Evolutionary conservation across 2,797 vertebrate genomes (phyloP), one percentile per base, ranked within the genome.

Genomic region (Enteromius treurensis): DNA sequence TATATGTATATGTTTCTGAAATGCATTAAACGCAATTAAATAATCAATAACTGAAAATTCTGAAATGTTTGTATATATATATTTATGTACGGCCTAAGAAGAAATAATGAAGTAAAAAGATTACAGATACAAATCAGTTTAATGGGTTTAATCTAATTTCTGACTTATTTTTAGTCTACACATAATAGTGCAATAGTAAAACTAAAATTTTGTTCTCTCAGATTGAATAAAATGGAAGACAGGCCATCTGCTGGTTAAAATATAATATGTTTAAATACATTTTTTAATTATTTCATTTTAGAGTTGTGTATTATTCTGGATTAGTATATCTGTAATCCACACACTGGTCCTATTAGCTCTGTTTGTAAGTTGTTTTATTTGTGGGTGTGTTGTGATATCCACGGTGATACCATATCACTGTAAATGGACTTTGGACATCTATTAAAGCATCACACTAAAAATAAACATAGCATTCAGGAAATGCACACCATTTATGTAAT

Each of bases 361-460:
- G 15, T 0, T 7, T 69, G 32, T 60, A 40, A 5, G 19, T 60
- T 23, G 51, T 81, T 65, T 78, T 64, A 77, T 29, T 21, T 10
- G n/a, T 65, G 60, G 60, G 76, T n/a, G 76, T 78, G 60, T 49
- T 78, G 26, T 81, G 21, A 62, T 75, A 7, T 53, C 32, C 15
- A 64, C 14, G 5, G n/a, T 53, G 32, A 75, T 75, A 75, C 65
- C 45, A 1, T 64, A 74, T 73, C 69, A 64, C 14, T 21, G 17
- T 19, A 73, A 74, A 74, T 13, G 80, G 60, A 82, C 80, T 82
- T 53, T 75, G 80, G 10, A 53, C 60, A 47, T n/a, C 1, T 45
- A 55, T 29, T 71, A 21, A 71, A 26, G 29, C 42, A 17, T 74
- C 4, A 13, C 58, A 45, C 34, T 58, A 58, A 73, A 74, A 74